Conservation (phyloP, 1,140 invertebrate genomes). For the Penaeus indicus region DNA sequence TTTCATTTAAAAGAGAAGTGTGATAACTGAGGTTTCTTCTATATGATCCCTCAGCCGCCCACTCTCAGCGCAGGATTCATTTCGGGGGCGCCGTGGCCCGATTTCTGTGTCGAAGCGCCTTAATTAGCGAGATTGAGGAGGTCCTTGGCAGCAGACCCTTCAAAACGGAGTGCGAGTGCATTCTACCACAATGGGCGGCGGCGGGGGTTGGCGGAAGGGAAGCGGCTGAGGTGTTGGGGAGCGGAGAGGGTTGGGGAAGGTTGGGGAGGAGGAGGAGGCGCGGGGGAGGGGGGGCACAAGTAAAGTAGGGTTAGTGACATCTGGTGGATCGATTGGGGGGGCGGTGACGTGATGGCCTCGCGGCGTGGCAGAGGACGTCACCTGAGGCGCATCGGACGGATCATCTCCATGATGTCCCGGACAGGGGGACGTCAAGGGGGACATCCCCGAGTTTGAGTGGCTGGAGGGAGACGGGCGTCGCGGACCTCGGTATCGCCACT, state of each 20-base stretch:
- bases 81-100: too few species aligned
- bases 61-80: too few species aligned
- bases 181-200: too few species aligned
- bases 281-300: not conserved
- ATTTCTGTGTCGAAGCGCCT: too few species aligned
- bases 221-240: too few species aligned
- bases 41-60: too few species aligned
- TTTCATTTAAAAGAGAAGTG: too few species aligned
- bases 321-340: slow-evolving; percentile 46
- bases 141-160: too few species aligned
- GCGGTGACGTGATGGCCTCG: slow-evolving; percentile 38
- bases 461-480: slow-evolving; percentile 12
- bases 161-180: too few species aligned
- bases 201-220: too few species aligned
- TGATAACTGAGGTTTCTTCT: too few species aligned
- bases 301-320: slow-evolving; percentile 33
- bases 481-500: not conserved
- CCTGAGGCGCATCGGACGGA: slow-evolving; percentile 55
- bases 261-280: not conserved
- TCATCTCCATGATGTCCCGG: slow-evolving; percentile 45
- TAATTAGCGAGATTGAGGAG: too few species aligned
- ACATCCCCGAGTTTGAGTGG: slow-evolving; percentile 37
- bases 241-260: not conserved
- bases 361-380: slow-evolving; percentile 44
- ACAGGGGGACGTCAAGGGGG: slow-evolving; percentile 50